A percentile compares a stretch with the other conserved stretches of the same genome.
Evolutionary conservation across 2,888 invertebrate genomes (phyloP).

Genomic region (Schizaphis graminum): DNA sequence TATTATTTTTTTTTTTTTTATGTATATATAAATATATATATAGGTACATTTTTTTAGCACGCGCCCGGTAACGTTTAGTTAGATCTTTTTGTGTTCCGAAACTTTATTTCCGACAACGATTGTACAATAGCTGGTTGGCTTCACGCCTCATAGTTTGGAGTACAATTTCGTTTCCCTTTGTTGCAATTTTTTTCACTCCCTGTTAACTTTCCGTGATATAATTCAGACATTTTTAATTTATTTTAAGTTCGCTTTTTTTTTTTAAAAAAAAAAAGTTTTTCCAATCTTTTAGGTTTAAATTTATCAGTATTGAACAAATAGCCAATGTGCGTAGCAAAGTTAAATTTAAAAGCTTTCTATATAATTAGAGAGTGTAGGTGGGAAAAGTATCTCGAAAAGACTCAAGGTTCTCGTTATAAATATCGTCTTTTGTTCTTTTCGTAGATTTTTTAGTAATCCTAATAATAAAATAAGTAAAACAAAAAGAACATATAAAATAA

Average conservation of each 20-base stretch:
- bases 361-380: not conserved
- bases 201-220: not conserved
- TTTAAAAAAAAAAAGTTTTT: not conserved
- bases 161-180: slow-evolving; percentile 42
- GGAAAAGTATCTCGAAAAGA: not conserved
- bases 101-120: not conserved
- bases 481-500: not conserved
- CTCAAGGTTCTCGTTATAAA: not conserved
- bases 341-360: not conserved
- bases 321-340: not conserved
- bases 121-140: not conserved
- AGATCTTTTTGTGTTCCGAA: not conserved
- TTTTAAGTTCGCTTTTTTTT: not conserved
- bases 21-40: not conserved
- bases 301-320: not conserved
- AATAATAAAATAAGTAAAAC: not conserved
- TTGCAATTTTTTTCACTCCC: slow-evolving; percentile 68
- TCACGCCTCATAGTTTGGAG: not conserved
- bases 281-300: not conserved
- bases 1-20: not conserved
- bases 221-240: slow-evolving; percentile 29
- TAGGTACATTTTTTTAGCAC: slow-evolving; percentile 2
- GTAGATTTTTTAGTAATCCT: not conserved
- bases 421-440: not conserved
- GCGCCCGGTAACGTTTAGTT: not conserved